Percentiles rank a stretch among this genome's conserved stretches.
phyloP scores from a whole-genome alignment of 2,797 vertebrate species.

The Diplodus puntazzo region DNA sequence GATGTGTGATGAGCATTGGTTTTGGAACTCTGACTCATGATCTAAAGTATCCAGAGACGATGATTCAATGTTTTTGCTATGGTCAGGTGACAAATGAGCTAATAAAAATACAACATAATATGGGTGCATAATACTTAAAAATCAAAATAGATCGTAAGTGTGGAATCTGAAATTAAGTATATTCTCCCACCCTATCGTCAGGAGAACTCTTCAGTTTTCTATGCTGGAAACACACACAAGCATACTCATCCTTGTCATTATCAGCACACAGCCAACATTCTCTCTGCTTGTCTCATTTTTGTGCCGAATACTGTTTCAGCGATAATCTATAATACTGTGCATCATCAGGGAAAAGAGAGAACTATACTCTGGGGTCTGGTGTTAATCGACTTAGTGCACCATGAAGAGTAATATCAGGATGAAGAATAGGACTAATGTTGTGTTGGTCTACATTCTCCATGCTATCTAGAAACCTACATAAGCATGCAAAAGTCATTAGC shows the following conservation, averaged over 20 bases:
- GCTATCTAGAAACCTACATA: neutral
- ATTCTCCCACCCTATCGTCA: neutral
- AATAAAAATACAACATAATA: too few relatives aligned
- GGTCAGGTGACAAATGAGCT: too few relatives aligned
- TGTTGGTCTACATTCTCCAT: conserved; percentile 13
- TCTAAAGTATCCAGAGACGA: too few relatives aligned
- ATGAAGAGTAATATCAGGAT: conserved; percentile 28
- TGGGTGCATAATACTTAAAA: too few relatives aligned
- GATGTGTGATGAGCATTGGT: too few relatives aligned
- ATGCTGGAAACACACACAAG: neutral
- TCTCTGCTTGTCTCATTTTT: conserved; percentile 17
- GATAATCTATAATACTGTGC: conserved; percentile 38
- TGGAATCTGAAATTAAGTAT: too few relatives aligned
- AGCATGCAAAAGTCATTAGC: neutral
- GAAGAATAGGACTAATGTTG: conserved; percentile 21
- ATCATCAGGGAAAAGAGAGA: conserved; percentile 41
- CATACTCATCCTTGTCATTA: conserved; percentile 6
- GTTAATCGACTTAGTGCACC: conserved; percentile 42
- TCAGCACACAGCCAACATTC: conserved; percentile 20
- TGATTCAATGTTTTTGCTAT: too few relatives aligned
- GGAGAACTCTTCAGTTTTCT: neutral
- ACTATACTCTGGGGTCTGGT: conserved; percentile 15
- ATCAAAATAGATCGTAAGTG: too few relatives aligned
- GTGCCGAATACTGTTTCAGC: neutral
- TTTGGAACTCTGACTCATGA: too few relatives aligned